Percentiles rank a stretch among this genome's conserved stretches.
Conservation (phyloP, 2,888 invertebrate genomes). For the Cerceris rybyensis region DNA sequence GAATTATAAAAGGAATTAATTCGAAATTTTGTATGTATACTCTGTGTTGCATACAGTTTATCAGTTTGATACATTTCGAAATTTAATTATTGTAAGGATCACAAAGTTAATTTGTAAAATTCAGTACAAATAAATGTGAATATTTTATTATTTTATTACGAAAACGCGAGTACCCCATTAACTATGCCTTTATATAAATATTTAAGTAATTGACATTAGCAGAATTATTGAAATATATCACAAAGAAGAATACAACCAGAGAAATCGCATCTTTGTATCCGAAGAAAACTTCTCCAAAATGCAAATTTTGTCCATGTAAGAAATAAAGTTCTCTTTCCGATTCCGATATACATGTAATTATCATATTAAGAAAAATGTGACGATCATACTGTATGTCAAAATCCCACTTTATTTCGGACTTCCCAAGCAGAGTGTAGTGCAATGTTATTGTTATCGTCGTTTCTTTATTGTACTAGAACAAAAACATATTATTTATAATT, state of each 20-base stretch:
- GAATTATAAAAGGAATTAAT: too few relatives aligned
- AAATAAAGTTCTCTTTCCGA: constrained; percentile 27
- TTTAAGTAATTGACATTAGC: neutral
- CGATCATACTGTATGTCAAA: constrained; percentile 77
- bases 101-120: too few relatives aligned
- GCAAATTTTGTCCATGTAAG: constrained; percentile 2
- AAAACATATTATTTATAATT: neutral
- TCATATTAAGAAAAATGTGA: constrained; percentile 73
- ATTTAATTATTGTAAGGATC: too few relatives aligned
- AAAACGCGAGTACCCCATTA: too few relatives aligned
- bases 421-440: constrained; percentile 72
- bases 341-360: constrained; percentile 67
- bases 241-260: constrained; percentile 29
- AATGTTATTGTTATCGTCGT: constrained; percentile 73
- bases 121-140: too few relatives aligned
- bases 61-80: too few relatives aligned
- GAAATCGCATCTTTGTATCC: constrained; percentile 37
- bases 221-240: neutral
- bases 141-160: too few relatives aligned
- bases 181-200: too few relatives aligned
- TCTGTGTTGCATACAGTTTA: too few relatives aligned
- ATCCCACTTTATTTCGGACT: constrained; percentile 76
- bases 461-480: constrained; percentile 25
- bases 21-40: too few relatives aligned
- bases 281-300: constrained; percentile 45